phyloP scores from a whole-genome alignment of 1,140 invertebrate species.

The Linepithema humile region DNA sequence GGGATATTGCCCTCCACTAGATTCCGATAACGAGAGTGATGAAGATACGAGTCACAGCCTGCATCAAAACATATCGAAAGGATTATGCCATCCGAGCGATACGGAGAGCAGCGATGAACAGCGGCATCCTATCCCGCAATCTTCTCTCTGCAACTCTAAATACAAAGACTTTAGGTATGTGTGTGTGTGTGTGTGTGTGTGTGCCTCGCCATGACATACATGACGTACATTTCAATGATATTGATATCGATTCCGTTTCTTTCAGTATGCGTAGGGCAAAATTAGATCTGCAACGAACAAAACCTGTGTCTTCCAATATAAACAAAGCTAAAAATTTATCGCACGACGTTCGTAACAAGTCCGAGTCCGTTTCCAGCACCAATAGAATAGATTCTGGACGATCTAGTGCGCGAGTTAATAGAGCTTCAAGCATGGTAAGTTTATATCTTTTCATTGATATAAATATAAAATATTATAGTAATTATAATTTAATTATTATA shows the following conservation, averaged over 20 bases:
- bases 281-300: constrained; percentile 66
- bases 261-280: constrained; percentile 69
- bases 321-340: constrained; percentile 63
- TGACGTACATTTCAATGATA: not conserved
- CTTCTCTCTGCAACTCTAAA: constrained; percentile 83
- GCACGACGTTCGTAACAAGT: constrained; percentile 61
- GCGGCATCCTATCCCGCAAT: constrained; percentile 60
- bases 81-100: constrained; percentile 69
- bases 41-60: constrained; percentile 78
- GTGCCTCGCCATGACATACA: not conserved
- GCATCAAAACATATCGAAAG: constrained; percentile 69
- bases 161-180: constrained; percentile 83
- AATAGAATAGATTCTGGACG: constrained; percentile 87
- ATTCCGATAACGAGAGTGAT: constrained; percentile 77
- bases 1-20: constrained; percentile 74
- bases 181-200: constrained; percentile 21
- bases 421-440: constrained; percentile 69
- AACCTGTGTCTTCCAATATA: constrained; percentile 52
- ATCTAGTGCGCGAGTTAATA: constrained; percentile 86
- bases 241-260: not conserved
- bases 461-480: not conserved
- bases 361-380: constrained; percentile 74
- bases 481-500: not conserved
- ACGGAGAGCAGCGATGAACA: constrained; percentile 77
- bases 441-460: too few relatives aligned